Evolutionary conservation across 1,140 invertebrate genomes (phyloP).

Genomic region (Scaptomyza pallida): DNA sequence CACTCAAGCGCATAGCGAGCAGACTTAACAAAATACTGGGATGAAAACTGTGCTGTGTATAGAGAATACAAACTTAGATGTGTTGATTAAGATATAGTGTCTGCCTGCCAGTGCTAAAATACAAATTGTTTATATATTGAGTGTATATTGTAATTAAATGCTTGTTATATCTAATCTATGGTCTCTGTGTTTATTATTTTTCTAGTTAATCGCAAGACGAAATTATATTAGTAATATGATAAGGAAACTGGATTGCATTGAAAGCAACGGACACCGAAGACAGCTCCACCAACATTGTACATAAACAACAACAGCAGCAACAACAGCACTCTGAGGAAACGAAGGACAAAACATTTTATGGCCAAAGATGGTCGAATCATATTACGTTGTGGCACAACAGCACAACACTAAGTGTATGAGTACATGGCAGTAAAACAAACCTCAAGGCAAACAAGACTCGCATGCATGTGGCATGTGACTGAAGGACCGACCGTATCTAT

Average conservation of each 20-base stretch:
- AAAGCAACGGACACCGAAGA: not conserved
- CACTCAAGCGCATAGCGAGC: constrained; percentile 9
- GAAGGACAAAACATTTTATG: constrained; percentile 16
- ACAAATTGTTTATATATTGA: not conserved
- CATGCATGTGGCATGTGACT: constrained; percentile 55
- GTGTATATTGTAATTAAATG: not conserved
- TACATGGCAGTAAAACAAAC: constrained; percentile 30
- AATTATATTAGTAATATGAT: constrained; percentile 12
- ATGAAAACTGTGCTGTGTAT: too few relatives aligned
- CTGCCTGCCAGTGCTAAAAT: too few relatives aligned
- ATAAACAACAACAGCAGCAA: not conserved
- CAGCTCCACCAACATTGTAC: constrained; percentile 1
- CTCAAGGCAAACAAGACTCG: constrained; percentile 35
- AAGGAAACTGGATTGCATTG: constrained; percentile 6
- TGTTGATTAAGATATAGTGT: too few relatives aligned
- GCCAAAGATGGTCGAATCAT: constrained; percentile 36
- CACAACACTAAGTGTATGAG: not conserved
- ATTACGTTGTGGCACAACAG: constrained; percentile 2
- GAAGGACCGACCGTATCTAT: constrained; percentile 14
- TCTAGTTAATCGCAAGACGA: constrained; percentile 17
- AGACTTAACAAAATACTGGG: not conserved
- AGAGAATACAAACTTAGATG: too few relatives aligned
- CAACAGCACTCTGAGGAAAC: not conserved
- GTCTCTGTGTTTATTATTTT: not conserved
- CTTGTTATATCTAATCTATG: not conserved